Conservation (phyloP, 2,113 vertebrate species). For the Melanocharis versteri region DNA sequence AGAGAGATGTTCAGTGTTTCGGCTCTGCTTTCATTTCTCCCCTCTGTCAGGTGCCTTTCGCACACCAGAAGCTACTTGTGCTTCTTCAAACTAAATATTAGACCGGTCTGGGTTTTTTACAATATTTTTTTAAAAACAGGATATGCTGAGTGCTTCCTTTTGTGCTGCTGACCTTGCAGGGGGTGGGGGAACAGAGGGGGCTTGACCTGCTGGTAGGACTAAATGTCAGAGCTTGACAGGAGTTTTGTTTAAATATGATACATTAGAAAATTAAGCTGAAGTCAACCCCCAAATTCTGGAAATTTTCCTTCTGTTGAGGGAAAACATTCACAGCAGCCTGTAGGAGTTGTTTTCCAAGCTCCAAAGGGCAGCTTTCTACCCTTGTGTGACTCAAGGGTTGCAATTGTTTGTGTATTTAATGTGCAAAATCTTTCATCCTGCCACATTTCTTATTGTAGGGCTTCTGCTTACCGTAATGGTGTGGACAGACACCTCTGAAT, state of each 20-base stretch:
- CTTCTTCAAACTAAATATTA: not conserved
- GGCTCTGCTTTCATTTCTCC: not conserved
- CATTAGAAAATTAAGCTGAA: not conserved
- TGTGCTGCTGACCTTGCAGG: not conserved
- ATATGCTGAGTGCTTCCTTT: slow-evolving; percentile 15
- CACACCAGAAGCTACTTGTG: not conserved
- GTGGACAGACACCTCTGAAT: not conserved
- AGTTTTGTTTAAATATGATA: not conserved
- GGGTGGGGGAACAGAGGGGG: not conserved
- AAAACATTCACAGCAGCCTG: not conserved
- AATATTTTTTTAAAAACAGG: not conserved
- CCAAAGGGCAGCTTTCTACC: not conserved
- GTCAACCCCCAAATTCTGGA: not conserved
- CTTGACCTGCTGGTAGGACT: not conserved
- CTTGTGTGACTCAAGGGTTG: not conserved
- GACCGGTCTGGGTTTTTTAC: not conserved
- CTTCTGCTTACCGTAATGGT: not conserved
- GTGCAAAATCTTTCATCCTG: not conserved
- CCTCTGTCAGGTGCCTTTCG: not conserved
- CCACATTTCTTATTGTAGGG: not conserved
- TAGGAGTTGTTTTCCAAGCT: not conserved
- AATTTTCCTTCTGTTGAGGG: not conserved
- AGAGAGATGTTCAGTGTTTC: not conserved
- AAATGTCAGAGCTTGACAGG: not conserved
- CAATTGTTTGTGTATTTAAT: not conserved